phyloP scores from a whole-genome alignment of 2,888 invertebrate genomes.

The Doris montereyensis region DNA sequence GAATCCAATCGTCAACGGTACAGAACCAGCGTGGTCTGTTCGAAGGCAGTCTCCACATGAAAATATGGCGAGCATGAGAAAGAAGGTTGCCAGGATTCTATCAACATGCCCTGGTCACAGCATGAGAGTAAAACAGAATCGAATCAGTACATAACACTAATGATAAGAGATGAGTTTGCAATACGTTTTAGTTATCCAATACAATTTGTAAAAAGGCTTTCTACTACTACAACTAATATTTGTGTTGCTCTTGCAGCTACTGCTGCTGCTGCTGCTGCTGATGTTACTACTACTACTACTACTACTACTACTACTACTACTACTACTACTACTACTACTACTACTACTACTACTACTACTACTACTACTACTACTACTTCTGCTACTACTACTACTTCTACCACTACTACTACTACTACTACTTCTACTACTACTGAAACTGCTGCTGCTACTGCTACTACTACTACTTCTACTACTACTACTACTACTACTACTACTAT shows the following conservation, averaged over 20 bases:
- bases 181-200: too few relatives aligned
- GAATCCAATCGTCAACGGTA: conserved; percentile 86
- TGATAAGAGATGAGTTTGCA: too few relatives aligned
- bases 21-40: conserved; percentile 85
- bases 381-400: not conserved
- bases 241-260: not conserved
- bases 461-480: not conserved
- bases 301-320: not conserved
- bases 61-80: conserved; percentile 89
- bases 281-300: not conserved
- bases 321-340: not conserved
- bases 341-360: not conserved
- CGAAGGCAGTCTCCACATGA: conserved; percentile 85
- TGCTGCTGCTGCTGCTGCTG: not conserved
- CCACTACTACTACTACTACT: not conserved
- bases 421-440: not conserved
- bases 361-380: not conserved
- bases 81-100: conserved; percentile 90
- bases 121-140: too few relatives aligned
- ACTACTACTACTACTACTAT: not conserved
- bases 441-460: not conserved
- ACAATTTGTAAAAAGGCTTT: too few relatives aligned
- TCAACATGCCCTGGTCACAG: too few relatives aligned
- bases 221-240: not conserved
- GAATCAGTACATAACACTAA: too few relatives aligned